Evolutionary conservation across 2,797 vertebrate species (phyloP).

Genomic region (Urosaurus nigricauda): DNA sequence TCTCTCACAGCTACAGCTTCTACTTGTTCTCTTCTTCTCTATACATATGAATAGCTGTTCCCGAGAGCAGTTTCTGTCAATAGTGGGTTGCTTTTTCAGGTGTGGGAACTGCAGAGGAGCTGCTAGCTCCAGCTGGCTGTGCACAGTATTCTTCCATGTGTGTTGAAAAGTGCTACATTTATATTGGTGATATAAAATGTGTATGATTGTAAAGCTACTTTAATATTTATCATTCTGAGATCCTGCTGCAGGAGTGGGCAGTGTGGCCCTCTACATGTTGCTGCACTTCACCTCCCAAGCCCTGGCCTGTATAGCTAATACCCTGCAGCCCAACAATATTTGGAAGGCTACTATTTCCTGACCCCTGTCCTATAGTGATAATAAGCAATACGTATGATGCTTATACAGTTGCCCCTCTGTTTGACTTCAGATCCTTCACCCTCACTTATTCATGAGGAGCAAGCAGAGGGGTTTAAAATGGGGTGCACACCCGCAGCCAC

Average conservation of each 20-base stretch:
- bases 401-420: neutral
- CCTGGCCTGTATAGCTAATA: no score
- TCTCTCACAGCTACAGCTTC: neutral
- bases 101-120: neutral
- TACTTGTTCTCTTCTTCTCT: neutral
- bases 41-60: neutral
- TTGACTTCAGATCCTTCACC: no score
- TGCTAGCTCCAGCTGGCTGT: neutral
- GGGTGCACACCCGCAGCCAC: no score
- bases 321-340: no score
- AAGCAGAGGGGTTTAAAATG: no score
- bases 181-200: neutral
- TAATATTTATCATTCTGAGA: neutral
- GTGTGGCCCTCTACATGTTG: no score
- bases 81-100: neutral
- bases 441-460: no score
- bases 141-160: neutral
- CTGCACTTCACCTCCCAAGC: no score
- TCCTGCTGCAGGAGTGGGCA: no score
- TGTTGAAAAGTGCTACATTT: neutral
- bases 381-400: neutral
- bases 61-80: neutral
- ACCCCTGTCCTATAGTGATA: neutral
- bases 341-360: no score
- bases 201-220: neutral